Percentiles rank a stretch among this genome's conserved stretches.
Conservation (phyloP, 2,113 vertebrate species). For the Dasypus novemcinctus region DNA sequence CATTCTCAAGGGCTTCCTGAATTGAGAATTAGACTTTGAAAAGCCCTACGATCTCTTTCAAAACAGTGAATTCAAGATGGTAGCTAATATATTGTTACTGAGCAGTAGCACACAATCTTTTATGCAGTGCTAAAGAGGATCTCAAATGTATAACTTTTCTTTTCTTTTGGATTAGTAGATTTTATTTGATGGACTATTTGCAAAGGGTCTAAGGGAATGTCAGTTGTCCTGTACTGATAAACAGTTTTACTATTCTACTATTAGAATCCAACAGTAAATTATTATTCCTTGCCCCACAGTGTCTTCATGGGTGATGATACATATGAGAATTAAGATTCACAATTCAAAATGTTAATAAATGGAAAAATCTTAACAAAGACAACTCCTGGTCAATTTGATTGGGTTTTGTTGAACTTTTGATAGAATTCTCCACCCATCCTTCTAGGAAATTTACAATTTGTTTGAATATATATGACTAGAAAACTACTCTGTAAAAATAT, state of each 20-base stretch:
- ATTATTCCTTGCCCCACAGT: not conserved
- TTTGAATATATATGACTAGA: not conserved
- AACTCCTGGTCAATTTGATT: not conserved
- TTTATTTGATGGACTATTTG: not conserved
- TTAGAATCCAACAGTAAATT: not conserved
- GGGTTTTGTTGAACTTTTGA: not conserved
- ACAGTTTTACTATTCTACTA: not conserved
- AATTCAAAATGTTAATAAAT: not conserved
- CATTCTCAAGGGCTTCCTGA: not conserved
- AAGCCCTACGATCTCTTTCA: not conserved
- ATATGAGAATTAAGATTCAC: not conserved
- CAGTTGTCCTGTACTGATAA: not conserved
- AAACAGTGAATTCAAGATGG: not conserved
- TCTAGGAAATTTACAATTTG: not conserved
- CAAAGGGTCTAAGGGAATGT: not conserved
- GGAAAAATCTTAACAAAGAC: not conserved
- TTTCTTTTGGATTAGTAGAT: not conserved
- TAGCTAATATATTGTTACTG: not conserved
- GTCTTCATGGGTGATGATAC: not conserved
- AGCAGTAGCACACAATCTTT: not conserved
- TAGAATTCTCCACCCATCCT: not conserved
- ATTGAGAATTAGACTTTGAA: not conserved
- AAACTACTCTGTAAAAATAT: not conserved
- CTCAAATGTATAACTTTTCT: not conserved
- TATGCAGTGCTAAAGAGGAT: too few species aligned